A percentile compares a stretch with the other conserved stretches of the same genome.
Evolutionary conservation across 53 echinoderm and acorn worm species (phyloP).

Genomic region (Stichopus horrens): DNA sequence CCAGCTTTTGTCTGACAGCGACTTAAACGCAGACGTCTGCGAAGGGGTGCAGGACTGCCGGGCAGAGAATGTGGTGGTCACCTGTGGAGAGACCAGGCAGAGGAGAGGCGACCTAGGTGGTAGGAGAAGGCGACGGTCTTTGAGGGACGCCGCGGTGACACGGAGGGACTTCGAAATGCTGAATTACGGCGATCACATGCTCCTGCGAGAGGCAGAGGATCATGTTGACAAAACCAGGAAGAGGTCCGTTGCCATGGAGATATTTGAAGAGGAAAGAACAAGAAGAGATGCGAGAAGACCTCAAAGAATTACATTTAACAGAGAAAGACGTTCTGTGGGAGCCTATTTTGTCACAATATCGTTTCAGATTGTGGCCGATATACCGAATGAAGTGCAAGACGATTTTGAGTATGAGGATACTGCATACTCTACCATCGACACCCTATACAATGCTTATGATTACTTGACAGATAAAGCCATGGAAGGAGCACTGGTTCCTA

Average conservation of each 20-base stretch:
- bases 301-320: not conserved
- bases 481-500: conserved; percentile 18
- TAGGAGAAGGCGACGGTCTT: not conserved
- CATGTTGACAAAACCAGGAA: not conserved
- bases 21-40: conserved; percentile 46
- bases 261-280: not conserved
- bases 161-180: not conserved
- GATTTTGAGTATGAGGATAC: conserved; percentile 19
- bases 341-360: not conserved
- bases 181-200: not conserved
- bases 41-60: conserved; percentile 53
- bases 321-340: not conserved
- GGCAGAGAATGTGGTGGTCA: conserved; percentile 65
- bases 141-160: not conserved
- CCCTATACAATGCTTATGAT: conserved; percentile 32
- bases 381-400: not conserved
- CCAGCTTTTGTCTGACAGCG: not conserved
- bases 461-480: not conserved
- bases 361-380: conserved; percentile 15
- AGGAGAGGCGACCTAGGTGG: not conserved
- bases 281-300: conserved; percentile 11
- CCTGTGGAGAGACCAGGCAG: conserved; percentile 47
- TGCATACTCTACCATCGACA: conserved; percentile 28
- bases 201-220: conserved; percentile 15
- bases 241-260: not conserved